phyloP scores from a whole-genome alignment of 2,113 vertebrate species.

The Lipophrys pholis region DNA sequence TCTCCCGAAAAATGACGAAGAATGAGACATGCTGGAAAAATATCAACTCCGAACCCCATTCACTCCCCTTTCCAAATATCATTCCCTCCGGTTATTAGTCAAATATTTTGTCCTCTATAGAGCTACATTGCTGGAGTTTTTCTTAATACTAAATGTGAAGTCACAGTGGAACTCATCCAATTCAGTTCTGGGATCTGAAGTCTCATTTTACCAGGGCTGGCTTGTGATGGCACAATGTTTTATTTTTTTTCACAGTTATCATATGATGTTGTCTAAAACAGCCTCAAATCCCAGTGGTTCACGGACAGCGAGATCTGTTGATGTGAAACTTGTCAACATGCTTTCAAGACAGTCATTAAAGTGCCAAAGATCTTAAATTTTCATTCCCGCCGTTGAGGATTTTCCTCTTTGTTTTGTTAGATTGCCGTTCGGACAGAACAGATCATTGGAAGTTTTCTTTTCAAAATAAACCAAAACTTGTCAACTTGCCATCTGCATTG shows the following conservation, averaged over 20 bases:
- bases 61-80: too few relatives aligned
- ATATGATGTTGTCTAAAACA: conserved; percentile 30
- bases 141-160: too few relatives aligned
- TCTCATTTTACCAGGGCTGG: conserved; percentile 13
- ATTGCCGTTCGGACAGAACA: conserved; percentile 38
- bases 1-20: too few relatives aligned
- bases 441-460: conserved; percentile 21
- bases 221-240: not conserved
- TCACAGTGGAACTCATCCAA: too few relatives aligned
- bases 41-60: too few relatives aligned
- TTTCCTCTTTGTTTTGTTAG: conserved; percentile 24
- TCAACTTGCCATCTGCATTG: conserved; percentile 21
- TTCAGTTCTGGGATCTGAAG: not conserved
- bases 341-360: conserved; percentile 45
- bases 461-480: conserved; percentile 22
- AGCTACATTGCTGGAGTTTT: too few relatives aligned
- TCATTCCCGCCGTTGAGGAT: conserved; percentile 8
- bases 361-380: conserved; percentile 25
- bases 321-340: conserved; percentile 41
- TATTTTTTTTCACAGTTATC: conserved; percentile 38
- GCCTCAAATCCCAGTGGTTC: conserved; percentile 3
- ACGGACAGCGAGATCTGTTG: conserved; percentile 22
- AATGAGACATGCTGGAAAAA: too few relatives aligned
- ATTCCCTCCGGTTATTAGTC: too few relatives aligned
- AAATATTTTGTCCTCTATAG: too few relatives aligned